Percentiles rank a stretch among this genome's conserved stretches.
Conservation (phyloP, 1,140 invertebrate species). For the Paralvinella palmiformis region DNA sequence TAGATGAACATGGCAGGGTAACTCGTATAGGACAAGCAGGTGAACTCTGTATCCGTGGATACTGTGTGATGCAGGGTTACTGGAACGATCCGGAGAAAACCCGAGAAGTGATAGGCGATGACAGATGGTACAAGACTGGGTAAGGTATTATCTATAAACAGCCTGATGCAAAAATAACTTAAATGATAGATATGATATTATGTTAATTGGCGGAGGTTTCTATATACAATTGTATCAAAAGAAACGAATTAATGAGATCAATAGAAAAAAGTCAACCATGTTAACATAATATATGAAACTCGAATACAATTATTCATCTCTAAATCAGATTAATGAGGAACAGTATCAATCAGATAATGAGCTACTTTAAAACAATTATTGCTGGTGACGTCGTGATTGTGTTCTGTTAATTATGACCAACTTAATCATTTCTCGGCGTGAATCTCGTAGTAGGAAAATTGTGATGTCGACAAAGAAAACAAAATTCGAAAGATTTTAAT, state of each 20-base stretch:
- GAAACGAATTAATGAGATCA: background rate
- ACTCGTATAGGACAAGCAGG: conserved; percentile 72
- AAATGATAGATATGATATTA: background rate
- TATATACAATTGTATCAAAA: background rate
- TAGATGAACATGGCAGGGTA: conserved; percentile 63
- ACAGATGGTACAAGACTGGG: conserved; percentile 88
- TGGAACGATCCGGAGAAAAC: conserved; percentile 79
- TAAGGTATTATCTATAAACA: conserved; percentile 47
- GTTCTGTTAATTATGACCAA: background rate
- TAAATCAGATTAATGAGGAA: background rate
- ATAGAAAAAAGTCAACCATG: background rate
- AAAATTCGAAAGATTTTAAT: too few species aligned
- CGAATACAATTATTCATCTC: background rate
- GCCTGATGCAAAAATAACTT: background rate
- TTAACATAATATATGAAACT: background rate
- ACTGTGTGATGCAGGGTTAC: conserved; percentile 77
- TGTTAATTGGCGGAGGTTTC: background rate
- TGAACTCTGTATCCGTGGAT: conserved; percentile 77
- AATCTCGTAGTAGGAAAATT: background rate
- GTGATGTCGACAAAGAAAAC: too few species aligned
- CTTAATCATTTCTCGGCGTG: background rate
- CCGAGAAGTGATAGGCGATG: conserved; percentile 60
- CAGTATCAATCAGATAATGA: too few species aligned
- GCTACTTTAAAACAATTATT: too few species aligned
- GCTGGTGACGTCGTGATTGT: too few species aligned